phyloP scores from a whole-genome alignment of 2,888 invertebrate genomes.

The Colletes collaris region DNA sequence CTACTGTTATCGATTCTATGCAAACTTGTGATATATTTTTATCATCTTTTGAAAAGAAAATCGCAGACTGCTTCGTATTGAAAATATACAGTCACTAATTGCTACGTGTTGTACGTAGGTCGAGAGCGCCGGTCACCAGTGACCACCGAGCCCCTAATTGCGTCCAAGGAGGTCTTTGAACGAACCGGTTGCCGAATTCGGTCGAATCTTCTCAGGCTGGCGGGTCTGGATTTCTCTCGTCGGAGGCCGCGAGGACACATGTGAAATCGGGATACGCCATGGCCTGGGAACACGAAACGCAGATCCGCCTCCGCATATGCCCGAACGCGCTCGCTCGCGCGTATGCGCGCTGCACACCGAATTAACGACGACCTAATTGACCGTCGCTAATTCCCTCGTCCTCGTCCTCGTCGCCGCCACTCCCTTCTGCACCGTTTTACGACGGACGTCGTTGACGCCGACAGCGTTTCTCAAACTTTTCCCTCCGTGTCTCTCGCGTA shows the following conservation, averaged over 20 bases:
- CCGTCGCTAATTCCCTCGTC: constrained; percentile 63
- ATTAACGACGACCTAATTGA: constrained; percentile 69
- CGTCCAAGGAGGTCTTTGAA: not conserved
- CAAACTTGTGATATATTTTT: too few species aligned
- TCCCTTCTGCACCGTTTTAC: constrained; percentile 10
- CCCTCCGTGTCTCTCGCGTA: not conserved
- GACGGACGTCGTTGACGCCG: constrained; percentile 45
- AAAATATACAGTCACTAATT: too few species aligned
- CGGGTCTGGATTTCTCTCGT: not conserved
- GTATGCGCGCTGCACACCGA: constrained; percentile 52
- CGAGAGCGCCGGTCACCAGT: too few species aligned
- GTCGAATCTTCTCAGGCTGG: constrained; percentile 45
- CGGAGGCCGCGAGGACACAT: constrained; percentile 52
- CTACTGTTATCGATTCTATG: too few species aligned
- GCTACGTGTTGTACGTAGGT: too few species aligned
- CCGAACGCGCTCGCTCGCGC: constrained; percentile 29
- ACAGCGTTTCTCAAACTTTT: constrained; percentile 40
- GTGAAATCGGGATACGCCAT: constrained; percentile 56
- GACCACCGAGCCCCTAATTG: not conserved
- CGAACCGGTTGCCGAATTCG: constrained; percentile 7
- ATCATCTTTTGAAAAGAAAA: too few species aligned
- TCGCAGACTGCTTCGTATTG: too few species aligned
- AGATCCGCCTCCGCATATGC: constrained; percentile 70
- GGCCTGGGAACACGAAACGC: constrained; percentile 67
- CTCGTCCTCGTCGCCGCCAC: constrained; percentile 10